These are phyloP conservation scores for Calameuta idolon DNA, from an alignment of 2,888 invertebrate species.

Conservation along the genomic window DNA sequence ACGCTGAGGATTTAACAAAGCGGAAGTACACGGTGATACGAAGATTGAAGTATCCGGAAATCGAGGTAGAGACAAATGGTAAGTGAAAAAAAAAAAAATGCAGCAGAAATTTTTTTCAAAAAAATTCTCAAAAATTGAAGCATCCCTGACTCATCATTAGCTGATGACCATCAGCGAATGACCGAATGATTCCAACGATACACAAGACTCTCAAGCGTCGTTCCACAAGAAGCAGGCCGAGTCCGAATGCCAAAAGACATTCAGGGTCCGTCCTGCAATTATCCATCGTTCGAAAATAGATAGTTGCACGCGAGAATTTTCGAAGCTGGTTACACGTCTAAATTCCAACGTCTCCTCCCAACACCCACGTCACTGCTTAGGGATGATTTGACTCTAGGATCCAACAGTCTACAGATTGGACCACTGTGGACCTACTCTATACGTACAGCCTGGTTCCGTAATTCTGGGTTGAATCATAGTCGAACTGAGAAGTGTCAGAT, in stretches of 20 bases:
- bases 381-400: no score
- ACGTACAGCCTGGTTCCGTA: no score
- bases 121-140: background rate
- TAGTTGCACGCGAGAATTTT: no score
- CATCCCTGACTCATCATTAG: no score
- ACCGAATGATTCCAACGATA: no score
- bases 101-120: background rate
- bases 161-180: no score
- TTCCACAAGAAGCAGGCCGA: background rate
- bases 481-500: conserved; percentile 24
- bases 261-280: conserved; percentile 33
- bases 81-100: background rate
- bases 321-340: no score
- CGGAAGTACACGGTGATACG: conserved; percentile 17
- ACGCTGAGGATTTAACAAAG: conserved; percentile 4
- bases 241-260: conserved; percentile 24
- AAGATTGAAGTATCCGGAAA: conserved; percentile 22
- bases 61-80: conserved; percentile 18
- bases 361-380: no score
- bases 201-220: no score
- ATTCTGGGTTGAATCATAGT: conserved; percentile 47
- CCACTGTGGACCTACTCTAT: no score
- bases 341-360: no score
- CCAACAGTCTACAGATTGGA: no score
- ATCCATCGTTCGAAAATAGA: conserved; percentile 17